Conservation (phyloP, 2,888 invertebrate species). For the Spilarctia lutea region DNA sequence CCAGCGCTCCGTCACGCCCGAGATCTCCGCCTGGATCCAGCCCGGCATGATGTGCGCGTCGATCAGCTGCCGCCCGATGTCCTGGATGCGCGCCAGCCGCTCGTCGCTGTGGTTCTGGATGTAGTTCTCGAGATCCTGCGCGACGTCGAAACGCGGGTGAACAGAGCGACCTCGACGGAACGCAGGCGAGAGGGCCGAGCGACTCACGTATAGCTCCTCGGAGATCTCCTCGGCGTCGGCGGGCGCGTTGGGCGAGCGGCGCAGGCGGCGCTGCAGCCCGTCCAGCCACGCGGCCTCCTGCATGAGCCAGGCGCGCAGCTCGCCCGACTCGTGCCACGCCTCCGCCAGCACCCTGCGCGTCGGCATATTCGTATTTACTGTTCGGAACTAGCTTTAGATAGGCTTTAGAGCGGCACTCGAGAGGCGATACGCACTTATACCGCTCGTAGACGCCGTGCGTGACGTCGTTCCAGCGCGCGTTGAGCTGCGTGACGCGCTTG, state of each 20-base stretch:
- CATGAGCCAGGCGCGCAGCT: slow-evolving; percentile 92
- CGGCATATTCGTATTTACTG: too few relatives aligned
- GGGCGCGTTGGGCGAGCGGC: slow-evolving; percentile 89
- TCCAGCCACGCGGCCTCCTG: slow-evolving; percentile 93
- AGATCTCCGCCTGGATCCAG: slow-evolving; percentile 89
- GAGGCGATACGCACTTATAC: slow-evolving; percentile 82
- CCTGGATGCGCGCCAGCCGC: slow-evolving; percentile 91
- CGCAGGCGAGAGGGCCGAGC: too few relatives aligned
- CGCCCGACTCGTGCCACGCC: slow-evolving; percentile 92
- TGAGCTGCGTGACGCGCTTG: slow-evolving; percentile 89
- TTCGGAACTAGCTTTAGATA: not conserved
- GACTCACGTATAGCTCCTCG: slow-evolving; percentile 91
- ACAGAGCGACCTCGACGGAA: not conserved
- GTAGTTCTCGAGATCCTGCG: slow-evolving; percentile 93
- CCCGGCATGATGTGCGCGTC: slow-evolving; percentile 91
- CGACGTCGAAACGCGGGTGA: slow-evolving; percentile 72
- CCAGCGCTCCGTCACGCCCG: slow-evolving; percentile 88
- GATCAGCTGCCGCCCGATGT: slow-evolving; percentile 90
- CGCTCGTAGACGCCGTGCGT: slow-evolving; percentile 90
- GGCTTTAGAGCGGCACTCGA: not conserved
- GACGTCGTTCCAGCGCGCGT: slow-evolving; percentile 90
- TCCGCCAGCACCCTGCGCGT: slow-evolving; percentile 87
- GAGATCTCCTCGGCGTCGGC: slow-evolving; percentile 97
- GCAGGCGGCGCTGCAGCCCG: slow-evolving; percentile 92
- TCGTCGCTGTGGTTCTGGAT: slow-evolving; percentile 91